Conservation (phyloP, 2,888 invertebrate genomes). For the Leucophenga montana region DNA sequence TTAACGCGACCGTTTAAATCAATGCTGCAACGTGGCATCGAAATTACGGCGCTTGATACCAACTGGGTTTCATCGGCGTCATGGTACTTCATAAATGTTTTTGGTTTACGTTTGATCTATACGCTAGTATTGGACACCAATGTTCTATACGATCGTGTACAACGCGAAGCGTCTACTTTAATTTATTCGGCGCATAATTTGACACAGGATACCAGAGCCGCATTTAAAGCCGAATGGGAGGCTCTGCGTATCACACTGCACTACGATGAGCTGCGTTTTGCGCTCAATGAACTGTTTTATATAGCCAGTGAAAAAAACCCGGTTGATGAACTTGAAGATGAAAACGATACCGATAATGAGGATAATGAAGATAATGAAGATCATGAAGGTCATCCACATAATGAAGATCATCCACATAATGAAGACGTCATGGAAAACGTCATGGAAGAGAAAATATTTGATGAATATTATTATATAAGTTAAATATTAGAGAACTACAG, state of each 20-base stretch:
- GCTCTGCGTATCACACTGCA: conserved; percentile 81
- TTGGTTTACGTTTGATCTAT: conserved; percentile 95
- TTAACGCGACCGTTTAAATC: conserved; percentile 95
- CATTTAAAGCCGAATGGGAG: conserved; percentile 98
- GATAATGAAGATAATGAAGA: no score
- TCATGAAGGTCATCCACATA: no score
- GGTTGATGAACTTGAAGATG: no score
- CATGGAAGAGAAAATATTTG: no score
- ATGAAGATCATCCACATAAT: no score
- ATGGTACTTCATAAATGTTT: conserved; percentile 98
- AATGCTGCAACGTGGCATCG: conserved; percentile 96
- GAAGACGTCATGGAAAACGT: no score
- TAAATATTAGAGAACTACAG: no score
- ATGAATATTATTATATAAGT: no score
- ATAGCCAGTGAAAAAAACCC: no score
- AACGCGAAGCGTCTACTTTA: conserved; percentile 96
- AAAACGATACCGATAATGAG: no score
- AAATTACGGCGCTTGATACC: conserved; percentile 91
- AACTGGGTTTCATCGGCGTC: conserved; percentile 98
- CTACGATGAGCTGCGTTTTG: conserved; percentile 74
- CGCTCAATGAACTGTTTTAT: not conserved
- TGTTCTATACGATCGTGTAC: conserved; percentile 79
- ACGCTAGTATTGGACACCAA: conserved; percentile 96
- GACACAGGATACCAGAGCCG: conserved; percentile 94
- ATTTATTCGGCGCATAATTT: conserved; percentile 94